A percentile compares a stretch with the other conserved stretches of the same genome.
phyloP scores from a whole-genome alignment of 1,140 invertebrate genomes.

The Pararge aegeria region DNA sequence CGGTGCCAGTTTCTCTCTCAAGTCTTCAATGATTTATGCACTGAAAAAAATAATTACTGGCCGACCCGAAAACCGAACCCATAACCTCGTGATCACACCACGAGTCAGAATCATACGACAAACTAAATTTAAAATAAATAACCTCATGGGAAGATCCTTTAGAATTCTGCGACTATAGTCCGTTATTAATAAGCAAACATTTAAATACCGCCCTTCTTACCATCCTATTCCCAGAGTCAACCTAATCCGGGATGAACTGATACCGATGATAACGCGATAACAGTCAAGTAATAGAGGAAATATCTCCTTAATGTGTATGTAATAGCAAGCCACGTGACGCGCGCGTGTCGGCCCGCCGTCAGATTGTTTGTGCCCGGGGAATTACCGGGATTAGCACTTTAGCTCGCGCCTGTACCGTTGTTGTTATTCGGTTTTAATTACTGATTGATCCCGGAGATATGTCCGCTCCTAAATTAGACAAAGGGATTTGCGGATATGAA shows the following conservation, averaged over 20 bases:
- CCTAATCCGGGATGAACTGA: constrained; percentile 56
- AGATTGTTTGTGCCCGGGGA: constrained; percentile 52
- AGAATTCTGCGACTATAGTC: background rate
- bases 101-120: no score
- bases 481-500: constrained; percentile 42
- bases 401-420: constrained; percentile 40
- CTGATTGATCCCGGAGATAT: constrained; percentile 67
- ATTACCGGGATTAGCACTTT: constrained; percentile 72
- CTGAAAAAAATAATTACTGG: no score
- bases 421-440: constrained; percentile 64
- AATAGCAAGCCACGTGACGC: constrained; percentile 61
- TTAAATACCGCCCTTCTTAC: constrained; percentile 14
- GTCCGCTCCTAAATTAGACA: constrained; percentile 59
- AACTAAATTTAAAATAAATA: no score
- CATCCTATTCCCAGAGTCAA: constrained; percentile 49
- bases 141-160: no score
- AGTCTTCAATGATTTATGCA: no score
- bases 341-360: constrained; percentile 43
- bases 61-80: no score
- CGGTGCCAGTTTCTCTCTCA: no score
- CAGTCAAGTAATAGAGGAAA: constrained; percentile 58
- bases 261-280: constrained; percentile 67
- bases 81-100: no score
- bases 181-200: constrained; percentile 2
- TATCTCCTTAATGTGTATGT: constrained; percentile 65